Percentiles rank a stretch among this genome's conserved stretches.
phyloP scores from a whole-genome alignment of 1,140 invertebrate species.

The Ceratina australensis region DNA sequence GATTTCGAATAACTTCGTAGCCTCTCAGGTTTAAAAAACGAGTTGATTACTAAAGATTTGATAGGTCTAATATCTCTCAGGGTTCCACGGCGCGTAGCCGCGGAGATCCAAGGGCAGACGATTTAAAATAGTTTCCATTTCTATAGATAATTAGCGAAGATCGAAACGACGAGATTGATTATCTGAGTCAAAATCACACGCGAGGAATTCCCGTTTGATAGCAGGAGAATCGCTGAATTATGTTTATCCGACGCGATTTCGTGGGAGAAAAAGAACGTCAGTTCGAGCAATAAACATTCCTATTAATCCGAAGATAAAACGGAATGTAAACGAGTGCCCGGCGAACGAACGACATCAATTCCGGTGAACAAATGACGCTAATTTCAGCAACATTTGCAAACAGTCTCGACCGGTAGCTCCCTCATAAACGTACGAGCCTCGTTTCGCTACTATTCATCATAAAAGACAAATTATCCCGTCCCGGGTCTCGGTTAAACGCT shows the following conservation, averaged over 20 bases:
- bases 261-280: background rate
- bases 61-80: too few relatives aligned
- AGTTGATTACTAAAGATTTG: too few relatives aligned
- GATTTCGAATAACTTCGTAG: too few relatives aligned
- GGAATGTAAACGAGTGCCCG: constrained; percentile 23
- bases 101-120: too few relatives aligned
- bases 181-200: too few relatives aligned
- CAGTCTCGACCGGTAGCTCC: constrained; percentile 11
- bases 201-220: background rate
- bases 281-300: constrained; percentile 13
- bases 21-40: too few relatives aligned
- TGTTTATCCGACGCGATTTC: background rate
- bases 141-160: too few relatives aligned
- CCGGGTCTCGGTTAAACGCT: constrained; percentile 25
- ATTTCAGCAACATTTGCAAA: constrained; percentile 25
- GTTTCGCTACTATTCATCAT: constrained; percentile 34
- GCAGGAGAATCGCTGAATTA: background rate
- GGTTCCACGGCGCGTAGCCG: too few relatives aligned
- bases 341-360: constrained; percentile 14
- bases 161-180: too few relatives aligned
- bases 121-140: too few relatives aligned
- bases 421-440: constrained; percentile 37
- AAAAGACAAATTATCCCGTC: constrained; percentile 25
- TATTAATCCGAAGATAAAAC: constrained; percentile 36
- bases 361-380: constrained; percentile 18